phyloP scores from a whole-genome alignment of 2,113 vertebrate genomes.

The Mola mola region DNA sequence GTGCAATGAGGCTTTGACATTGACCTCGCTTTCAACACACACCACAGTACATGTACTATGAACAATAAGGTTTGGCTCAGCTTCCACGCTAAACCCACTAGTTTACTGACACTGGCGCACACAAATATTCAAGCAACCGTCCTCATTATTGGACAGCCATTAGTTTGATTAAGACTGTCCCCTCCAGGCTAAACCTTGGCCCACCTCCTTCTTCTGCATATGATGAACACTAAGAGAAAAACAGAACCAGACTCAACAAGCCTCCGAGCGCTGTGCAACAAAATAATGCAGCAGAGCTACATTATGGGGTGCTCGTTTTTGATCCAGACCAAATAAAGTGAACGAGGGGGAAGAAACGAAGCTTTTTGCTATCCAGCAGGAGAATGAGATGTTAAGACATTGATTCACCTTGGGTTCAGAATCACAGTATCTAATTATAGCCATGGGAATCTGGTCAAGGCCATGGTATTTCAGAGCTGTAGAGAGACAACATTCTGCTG shows the following conservation, averaged over 20 bases:
- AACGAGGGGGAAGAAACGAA: constrained; percentile 3
- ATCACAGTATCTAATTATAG: constrained; percentile 77
- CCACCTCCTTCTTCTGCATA: constrained; percentile 17
- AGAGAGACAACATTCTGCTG: constrained; percentile 71
- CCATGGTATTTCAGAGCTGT: constrained; percentile 68
- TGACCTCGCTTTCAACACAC: constrained; percentile 59
- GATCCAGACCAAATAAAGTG: constrained; percentile 64
- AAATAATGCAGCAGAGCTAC: constrained; percentile 61
- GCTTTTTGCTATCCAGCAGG: constrained; percentile 63
- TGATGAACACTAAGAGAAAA: constrained; percentile 33
- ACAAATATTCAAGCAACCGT: constrained; percentile 38
- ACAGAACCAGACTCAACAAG: constrained; percentile 38
- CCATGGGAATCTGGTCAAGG: constrained; percentile 77
- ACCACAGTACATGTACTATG: constrained; percentile 40
- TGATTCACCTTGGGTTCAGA: constrained; percentile 79
- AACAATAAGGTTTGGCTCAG: constrained; percentile 42
- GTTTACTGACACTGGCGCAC: constrained; percentile 65
- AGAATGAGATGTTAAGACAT: constrained; percentile 73
- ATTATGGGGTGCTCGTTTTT: constrained; percentile 57
- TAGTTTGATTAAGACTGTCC: constrained; percentile 67
- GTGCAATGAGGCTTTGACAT: constrained; percentile 66
- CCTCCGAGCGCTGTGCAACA: constrained; percentile 51
- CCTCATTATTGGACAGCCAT: constrained; percentile 50
- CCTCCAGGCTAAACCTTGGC: constrained; percentile 39
- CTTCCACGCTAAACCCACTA: constrained; percentile 36